Percentiles rank a stretch among this genome's conserved stretches.
Conservation (phyloP, 1,140 invertebrate genomes). For the Adelges cooleyi region DNA sequence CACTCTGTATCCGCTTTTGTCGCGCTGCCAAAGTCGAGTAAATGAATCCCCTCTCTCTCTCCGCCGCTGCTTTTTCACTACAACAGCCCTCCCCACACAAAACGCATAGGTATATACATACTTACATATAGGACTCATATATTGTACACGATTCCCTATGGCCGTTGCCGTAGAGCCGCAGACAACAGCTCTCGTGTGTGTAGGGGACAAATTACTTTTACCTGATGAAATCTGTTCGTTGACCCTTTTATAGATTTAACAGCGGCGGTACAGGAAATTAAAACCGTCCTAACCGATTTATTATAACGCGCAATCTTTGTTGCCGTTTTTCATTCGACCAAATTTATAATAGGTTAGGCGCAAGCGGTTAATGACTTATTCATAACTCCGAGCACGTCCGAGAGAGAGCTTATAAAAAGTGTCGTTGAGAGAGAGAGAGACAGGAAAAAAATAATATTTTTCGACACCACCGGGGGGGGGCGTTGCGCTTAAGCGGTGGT, state of each 20-base stretch:
- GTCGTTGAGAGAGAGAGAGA: not conserved
- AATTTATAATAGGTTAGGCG: no score
- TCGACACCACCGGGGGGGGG: no score
- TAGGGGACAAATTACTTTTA: conserved; percentile 26
- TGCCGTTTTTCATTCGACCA: no score
- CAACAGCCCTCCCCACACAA: not conserved
- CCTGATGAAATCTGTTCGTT: conserved; percentile 25
- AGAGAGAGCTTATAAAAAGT: no score
- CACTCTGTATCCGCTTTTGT: conserved; percentile 4
- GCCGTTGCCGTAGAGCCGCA: not conserved
- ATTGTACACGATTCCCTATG: not conserved
- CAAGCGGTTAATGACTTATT: conserved; percentile 6
- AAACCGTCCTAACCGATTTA: not conserved
- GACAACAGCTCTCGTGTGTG: not conserved
- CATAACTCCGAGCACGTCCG: not conserved
- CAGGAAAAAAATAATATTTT: no score
- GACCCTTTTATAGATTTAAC: conserved; percentile 23
- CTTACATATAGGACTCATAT: not conserved
- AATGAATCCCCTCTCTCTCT: conserved; percentile 4
- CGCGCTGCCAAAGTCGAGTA: conserved; percentile 16
- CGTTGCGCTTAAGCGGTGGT: not conserved
- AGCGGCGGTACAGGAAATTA: conserved; percentile 18
- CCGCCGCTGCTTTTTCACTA: not conserved
- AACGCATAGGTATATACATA: not conserved
- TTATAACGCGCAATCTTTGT: not conserved